Evolutionary conservation across 2,888 invertebrate genomes (phyloP).

Genomic region (Cecidostiba fungosa): DNA sequence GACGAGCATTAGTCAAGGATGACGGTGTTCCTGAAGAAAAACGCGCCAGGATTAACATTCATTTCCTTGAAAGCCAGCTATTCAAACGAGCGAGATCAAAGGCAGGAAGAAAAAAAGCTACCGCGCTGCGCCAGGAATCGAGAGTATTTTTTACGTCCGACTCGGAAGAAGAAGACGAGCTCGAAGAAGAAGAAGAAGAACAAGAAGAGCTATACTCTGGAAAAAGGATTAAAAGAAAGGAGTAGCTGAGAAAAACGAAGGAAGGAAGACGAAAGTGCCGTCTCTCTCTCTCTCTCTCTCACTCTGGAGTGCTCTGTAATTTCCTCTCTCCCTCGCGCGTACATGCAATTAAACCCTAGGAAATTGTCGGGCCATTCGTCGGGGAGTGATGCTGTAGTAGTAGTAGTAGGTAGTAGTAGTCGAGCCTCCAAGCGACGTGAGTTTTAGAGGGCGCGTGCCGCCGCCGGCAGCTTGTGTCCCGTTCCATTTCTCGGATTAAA

Average conservation of each 20-base stretch:
- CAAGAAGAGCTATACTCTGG: not conserved
- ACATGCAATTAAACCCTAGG: slow-evolving; percentile 64
- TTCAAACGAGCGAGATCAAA: slow-evolving; percentile 58
- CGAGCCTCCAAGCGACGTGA: slow-evolving; percentile 44
- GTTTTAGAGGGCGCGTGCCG: slow-evolving; percentile 68
- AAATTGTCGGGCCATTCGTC: slow-evolving; percentile 61
- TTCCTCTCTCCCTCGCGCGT: slow-evolving; percentile 40
- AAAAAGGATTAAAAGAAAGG: slow-evolving; percentile 15
- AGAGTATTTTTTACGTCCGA: slow-evolving; percentile 52
- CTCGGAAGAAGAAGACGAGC: slow-evolving; percentile 12
- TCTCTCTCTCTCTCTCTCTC: slow-evolving; percentile 25
- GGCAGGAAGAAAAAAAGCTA: slow-evolving; percentile 36
- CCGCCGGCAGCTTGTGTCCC: slow-evolving; percentile 44
- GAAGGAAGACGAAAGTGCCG: slow-evolving; percentile 12
- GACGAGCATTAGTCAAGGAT: slow-evolving; percentile 33
- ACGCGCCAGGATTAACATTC: slow-evolving; percentile 54
- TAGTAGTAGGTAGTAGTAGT: not conserved
- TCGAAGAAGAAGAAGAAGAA: slow-evolving; percentile 17
- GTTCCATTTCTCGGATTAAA: slow-evolving; percentile 66
- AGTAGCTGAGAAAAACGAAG: not conserved
- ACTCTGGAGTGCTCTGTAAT: slow-evolving; percentile 46
- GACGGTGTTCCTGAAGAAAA: slow-evolving; percentile 34
- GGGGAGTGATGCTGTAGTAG: slow-evolving; percentile 17
- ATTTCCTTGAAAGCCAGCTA: slow-evolving; percentile 61
- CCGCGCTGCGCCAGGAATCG: slow-evolving; percentile 49